Base-by-base conservation (phyloP, 2,797 vertebrate genomes). In the Macroramphosus scolopax region DNA sequence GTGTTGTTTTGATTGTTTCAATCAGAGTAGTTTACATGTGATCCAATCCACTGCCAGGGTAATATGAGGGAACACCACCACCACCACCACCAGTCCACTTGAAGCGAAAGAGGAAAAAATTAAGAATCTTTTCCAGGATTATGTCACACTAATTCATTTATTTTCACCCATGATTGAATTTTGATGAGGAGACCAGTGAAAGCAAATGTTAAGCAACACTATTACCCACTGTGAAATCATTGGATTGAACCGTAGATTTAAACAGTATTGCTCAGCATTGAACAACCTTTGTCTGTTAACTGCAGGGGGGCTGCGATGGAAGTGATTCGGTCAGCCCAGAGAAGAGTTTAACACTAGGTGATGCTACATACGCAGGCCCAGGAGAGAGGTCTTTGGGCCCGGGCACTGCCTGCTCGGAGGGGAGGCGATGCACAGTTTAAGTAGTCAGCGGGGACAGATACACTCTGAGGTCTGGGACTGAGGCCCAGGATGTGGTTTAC, bases 401-500 rank as follows among this genome's bases (percentile, higher is more conserved):
- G 91, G 88, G 76, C 50, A 52, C 84, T 80, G 83, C 88, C 83
- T 62, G 82, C 85, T 84, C 77, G 81, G 57, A 68, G 80, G 75
- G 80, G 44, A 68, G 86, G 83, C 31, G 82, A 63, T 62, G 89
- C 76, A 82, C 90, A 88, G 87, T 83, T 88, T 20, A 91, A 89
- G 91, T 89, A 90, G 72, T 95, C 94, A 64, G 89, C 84, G 68
- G 92, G 90, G 78, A 92, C 88, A 84, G 90, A 95, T 67, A 92
- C 82, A 56, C 92, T 93, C 55, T 93, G 91, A 66, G 78, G 89
- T 72, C 88, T 85, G 78, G 91, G 89, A 43, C 77, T 94, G 85
- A 98, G 81, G 67, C 96, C 96, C 91, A 99, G 91, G 68, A 99
- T 90, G 88, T 91, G 94, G 88, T 96, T 97, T 88, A 98, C 94